Conservation (phyloP, 2,113 vertebrate species). For the Sylvia atricapilla region DNA sequence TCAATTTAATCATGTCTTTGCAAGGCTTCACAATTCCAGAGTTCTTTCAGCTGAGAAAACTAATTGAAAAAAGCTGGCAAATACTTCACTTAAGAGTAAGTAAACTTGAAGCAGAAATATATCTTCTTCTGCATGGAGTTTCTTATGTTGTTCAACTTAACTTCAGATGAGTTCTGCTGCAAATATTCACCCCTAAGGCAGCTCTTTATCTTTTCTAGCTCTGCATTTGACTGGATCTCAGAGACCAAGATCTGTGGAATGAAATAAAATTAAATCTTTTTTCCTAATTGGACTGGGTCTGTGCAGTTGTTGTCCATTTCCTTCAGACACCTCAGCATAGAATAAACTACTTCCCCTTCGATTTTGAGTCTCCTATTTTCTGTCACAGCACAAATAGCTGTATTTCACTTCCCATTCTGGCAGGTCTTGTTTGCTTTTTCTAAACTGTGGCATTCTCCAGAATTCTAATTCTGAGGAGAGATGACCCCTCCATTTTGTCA, state of each 20-base stretch:
- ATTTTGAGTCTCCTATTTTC: neutral
- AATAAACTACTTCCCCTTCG: neutral
- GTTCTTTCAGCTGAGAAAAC: constrained; percentile 41
- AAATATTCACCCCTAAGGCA: neutral
- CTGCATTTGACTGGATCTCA: constrained; percentile 10
- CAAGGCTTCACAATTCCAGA: neutral
- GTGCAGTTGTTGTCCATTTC: neutral
- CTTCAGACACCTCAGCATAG: neutral
- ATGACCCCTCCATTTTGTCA: neutral
- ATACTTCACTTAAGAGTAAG: neutral
- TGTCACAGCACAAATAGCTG: neutral
- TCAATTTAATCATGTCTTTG: constrained; percentile 48
- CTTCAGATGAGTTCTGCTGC: neutral
- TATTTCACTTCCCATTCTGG: neutral
- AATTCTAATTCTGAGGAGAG: neutral
- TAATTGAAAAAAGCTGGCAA: constrained; percentile 20
- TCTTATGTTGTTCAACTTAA: neutral
- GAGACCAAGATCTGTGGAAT: neutral
- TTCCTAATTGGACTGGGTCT: constrained; percentile 28
- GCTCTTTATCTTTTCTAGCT: neutral
- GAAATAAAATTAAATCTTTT: constrained; percentile 51
- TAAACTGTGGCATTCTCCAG: rapidly evolving
- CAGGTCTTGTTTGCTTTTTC: neutral
- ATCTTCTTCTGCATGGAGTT: neutral
- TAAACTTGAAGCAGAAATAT: neutral